Evolutionary conservation across 1,140 invertebrate species (phyloP).

Genomic region (Geopemphigus sp.): DNA sequence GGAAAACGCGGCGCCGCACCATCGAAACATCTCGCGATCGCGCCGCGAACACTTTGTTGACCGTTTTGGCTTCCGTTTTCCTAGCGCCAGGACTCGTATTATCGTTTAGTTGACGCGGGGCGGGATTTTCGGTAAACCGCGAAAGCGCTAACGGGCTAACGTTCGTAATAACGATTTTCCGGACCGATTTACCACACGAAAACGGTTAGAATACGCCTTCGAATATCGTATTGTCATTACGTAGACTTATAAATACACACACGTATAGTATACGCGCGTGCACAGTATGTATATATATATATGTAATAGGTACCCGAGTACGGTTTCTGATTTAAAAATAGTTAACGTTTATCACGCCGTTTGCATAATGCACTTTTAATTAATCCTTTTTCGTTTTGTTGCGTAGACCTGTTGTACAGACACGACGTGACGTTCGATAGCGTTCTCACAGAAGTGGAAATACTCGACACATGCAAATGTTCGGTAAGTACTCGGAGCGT

Average conservation of each 20-base stretch:
- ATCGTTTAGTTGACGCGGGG: too few relatives aligned
- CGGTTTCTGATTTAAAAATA: constrained; percentile 31
- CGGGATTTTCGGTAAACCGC: too few relatives aligned
- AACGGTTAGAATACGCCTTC: too few relatives aligned
- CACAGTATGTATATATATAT: background rate
- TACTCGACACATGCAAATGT: constrained; percentile 77
- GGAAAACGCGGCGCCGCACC: too few relatives aligned
- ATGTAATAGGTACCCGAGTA: background rate
- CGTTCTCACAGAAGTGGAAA: constrained; percentile 75
- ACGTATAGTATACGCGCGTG: background rate
- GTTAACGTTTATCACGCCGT: constrained; percentile 36
- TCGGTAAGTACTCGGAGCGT: constrained; percentile 63
- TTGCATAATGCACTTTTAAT: constrained; percentile 45
- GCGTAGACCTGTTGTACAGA: constrained; percentile 76
- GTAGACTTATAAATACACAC: background rate
- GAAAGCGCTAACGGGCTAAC: too few relatives aligned
- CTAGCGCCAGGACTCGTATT: too few relatives aligned
- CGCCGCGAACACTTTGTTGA: too few relatives aligned
- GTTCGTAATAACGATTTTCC: too few relatives aligned
- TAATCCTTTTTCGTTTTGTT: constrained; percentile 52
- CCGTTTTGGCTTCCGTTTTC: too few relatives aligned
- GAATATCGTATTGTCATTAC: background rate
- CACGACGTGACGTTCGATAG: constrained; percentile 76
- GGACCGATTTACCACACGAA: too few relatives aligned
- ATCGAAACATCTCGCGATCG: too few relatives aligned